Evolutionary conservation across 2,888 invertebrate species (phyloP).

Genomic region (Epirrhoe tristata): DNA sequence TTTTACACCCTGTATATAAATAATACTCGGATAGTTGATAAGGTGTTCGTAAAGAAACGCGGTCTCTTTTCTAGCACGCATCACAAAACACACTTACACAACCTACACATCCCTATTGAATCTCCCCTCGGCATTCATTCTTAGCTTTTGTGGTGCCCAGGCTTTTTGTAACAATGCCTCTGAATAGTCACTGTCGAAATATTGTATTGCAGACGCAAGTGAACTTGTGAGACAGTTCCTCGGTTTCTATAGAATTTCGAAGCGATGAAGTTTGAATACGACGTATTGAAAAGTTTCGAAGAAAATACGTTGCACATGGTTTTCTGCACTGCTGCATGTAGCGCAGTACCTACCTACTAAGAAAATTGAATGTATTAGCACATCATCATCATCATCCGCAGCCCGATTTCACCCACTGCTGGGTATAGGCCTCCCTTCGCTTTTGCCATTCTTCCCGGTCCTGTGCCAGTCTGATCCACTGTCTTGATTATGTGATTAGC

Average conservation of each 20-base stretch:
- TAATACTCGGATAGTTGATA: no score
- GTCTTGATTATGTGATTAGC: no score
- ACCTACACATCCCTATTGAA: slow-evolving; percentile 78
- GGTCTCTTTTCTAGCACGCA: slow-evolving; percentile 56
- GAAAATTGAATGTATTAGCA: no score
- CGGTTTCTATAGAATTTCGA: slow-evolving; percentile 1
- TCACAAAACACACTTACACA: slow-evolving; percentile 78
- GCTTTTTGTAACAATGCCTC: slow-evolving; percentile 76
- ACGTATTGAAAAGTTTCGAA: neutral
- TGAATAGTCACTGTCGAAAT: slow-evolving; percentile 80
- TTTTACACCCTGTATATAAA: no score
- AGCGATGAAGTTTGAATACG: neutral
- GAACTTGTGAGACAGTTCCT: neutral
- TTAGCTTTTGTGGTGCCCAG: slow-evolving; percentile 79
- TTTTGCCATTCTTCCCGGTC: no score
- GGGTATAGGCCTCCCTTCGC: no score
- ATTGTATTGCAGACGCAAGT: slow-evolving; percentile 54
- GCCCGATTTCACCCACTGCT: no score
- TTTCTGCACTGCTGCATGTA: neutral
- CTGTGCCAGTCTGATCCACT: no score
- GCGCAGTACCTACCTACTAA: neutral
- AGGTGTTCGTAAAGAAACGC: slow-evolving; percentile 36
- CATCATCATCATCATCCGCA: no score
- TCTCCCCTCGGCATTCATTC: slow-evolving; percentile 77
- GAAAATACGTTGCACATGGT: neutral